A percentile compares a stretch with the other conserved stretches of the same genome.
phyloP scores from a whole-genome alignment of 1,140 invertebrate genomes.

The Coenobita brevimanus region DNA sequence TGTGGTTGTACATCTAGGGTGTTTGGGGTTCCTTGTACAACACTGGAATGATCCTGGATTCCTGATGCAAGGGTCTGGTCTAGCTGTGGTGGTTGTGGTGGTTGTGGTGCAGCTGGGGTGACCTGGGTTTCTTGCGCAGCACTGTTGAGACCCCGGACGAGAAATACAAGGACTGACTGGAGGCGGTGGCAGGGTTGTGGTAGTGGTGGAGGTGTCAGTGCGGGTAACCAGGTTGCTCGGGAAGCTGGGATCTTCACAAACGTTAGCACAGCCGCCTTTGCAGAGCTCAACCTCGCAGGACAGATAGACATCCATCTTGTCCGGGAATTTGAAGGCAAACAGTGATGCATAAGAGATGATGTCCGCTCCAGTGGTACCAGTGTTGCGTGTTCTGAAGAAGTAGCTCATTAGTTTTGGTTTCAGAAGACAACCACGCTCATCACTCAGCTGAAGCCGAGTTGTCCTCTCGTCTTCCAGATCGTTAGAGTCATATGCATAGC shows the following conservation, averaged over 20 bases:
- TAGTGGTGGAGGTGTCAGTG: conserved; percentile 29
- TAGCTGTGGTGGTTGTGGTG: not conserved
- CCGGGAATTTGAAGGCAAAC: conserved; percentile 89
- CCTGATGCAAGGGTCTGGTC: conserved; percentile 35
- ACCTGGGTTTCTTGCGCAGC: conserved; percentile 29
- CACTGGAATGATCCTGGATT: conserved; percentile 34
- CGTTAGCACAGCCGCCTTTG: conserved; percentile 76
- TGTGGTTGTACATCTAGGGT: not conserved
- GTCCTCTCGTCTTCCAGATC: conserved; percentile 57
- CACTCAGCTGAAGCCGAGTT: conserved; percentile 73
- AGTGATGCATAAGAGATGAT: conserved; percentile 87
- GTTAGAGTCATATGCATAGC: conserved; percentile 81
- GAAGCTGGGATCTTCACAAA: conserved; percentile 30
- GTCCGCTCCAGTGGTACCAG: conserved; percentile 82
- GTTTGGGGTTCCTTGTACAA: not conserved
- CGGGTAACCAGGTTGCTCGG: not conserved
- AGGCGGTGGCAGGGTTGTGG: not conserved
- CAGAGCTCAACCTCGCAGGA: conserved; percentile 90
- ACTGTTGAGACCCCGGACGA: conserved; percentile 29
- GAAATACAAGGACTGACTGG: conserved; percentile 10
- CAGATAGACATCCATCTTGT: conserved; percentile 88
- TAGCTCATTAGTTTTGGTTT: conserved; percentile 88
- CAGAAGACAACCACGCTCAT: conserved; percentile 81
- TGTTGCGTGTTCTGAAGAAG: conserved; percentile 86
- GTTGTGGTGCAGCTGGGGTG: conserved; percentile 3